These are phyloP conservation scores for Tholera decimalis DNA, from an alignment of 2,888 invertebrate genomes.

Conservation along the genomic window DNA sequence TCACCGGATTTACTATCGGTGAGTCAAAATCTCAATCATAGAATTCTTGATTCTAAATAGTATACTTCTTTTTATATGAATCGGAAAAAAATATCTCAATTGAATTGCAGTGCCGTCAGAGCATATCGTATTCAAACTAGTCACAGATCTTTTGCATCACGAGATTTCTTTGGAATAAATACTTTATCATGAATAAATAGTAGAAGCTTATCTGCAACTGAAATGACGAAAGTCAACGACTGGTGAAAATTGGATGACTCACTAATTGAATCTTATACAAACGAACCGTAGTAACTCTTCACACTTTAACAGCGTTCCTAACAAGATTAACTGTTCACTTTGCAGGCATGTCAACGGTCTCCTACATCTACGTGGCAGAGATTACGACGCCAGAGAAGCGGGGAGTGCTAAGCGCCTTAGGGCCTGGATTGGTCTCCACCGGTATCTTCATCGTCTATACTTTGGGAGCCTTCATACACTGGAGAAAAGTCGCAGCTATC, in stretches of 20 bases:
- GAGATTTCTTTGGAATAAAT: conserved; percentile 20
- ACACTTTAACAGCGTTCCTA: conserved; percentile 30
- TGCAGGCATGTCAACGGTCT: conserved; percentile 93
- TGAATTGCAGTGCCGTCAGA: conserved; percentile 4
- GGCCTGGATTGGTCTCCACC: conserved; percentile 93
- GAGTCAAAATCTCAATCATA: conserved; percentile 59
- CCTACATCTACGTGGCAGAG: conserved; percentile 93
- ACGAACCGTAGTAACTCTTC: conserved; percentile 41
- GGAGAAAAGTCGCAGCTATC: conserved; percentile 93
- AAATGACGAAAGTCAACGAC: conserved; percentile 24
- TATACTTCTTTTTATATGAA: background rate
- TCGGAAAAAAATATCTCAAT: conserved; percentile 4
- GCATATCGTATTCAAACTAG: conserved; percentile 16
- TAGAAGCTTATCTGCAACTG: conserved; percentile 12
- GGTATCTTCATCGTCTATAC: conserved; percentile 94
- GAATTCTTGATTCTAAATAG: no score
- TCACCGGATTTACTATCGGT: conserved; percentile 94
- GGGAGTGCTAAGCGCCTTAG: conserved; percentile 93
- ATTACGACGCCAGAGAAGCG: conserved; percentile 93
- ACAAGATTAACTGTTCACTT: conserved; percentile 39
- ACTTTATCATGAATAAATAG: conserved; percentile 7
- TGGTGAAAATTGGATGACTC: conserved; percentile 39
- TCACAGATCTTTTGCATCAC: conserved; percentile 9
- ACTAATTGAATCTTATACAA: conserved; percentile 44
- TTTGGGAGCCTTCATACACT: conserved; percentile 93